Conservation (phyloP, 2,113 vertebrate genomes). For the Orycteropus afer region DNA sequence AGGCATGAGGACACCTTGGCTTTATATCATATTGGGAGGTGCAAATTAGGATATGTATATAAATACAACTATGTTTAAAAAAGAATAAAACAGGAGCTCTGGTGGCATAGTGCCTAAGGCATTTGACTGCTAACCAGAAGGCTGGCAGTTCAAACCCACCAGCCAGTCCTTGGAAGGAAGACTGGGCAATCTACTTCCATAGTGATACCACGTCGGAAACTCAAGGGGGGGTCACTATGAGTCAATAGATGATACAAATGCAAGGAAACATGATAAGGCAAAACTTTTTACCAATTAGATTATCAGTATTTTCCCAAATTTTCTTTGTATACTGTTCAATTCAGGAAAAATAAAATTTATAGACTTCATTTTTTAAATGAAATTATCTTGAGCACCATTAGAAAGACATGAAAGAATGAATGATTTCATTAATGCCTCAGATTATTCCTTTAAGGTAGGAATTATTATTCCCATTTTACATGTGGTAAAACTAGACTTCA, state of each 20-base stretch:
- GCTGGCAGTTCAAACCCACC: no score
- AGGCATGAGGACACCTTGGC: neutral
- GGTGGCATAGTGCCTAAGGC: no score
- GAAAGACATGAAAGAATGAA: neutral
- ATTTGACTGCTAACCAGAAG: no score
- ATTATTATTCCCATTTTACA: neutral
- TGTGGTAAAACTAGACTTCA: neutral
- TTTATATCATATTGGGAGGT: neutral
- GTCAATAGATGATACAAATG: neutral
- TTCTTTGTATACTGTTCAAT: neutral
- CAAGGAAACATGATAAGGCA: neutral
- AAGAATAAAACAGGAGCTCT: no score
- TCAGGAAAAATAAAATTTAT: conserved; percentile 9
- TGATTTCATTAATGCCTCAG: neutral
- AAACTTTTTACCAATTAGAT: neutral
- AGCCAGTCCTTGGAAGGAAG: no score
- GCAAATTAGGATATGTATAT: neutral
- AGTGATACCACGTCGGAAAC: no score
- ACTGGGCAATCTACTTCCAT: no score
- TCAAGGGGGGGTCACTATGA: no score
- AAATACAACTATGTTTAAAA: neutral
- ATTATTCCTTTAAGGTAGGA: neutral
- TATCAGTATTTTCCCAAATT: neutral
- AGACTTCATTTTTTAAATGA: neutral
- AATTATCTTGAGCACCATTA: neutral